Base-by-base conservation (phyloP, 2,113 vertebrate genomes). In the Lontra canadensis region DNA sequence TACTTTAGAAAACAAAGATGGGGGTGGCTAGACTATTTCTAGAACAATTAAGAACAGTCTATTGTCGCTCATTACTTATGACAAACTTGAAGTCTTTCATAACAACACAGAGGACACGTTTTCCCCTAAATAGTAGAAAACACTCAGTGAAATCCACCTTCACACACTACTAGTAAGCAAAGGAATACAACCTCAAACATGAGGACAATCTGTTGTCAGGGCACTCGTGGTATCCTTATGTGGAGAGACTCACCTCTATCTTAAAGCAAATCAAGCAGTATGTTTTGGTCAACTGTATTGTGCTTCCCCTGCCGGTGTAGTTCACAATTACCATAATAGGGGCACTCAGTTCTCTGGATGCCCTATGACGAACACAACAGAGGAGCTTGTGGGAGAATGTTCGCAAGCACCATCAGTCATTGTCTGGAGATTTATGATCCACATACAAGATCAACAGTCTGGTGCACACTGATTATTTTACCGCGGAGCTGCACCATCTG, bases 401-500 rank as follows among this genome's bases (percentile, higher is more conserved):
- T 91, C 67, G 59, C 80, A 63, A 82, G 74, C 44, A 69, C 34
- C 79, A 81, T 88, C 49, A 69, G 55, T 57, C 74, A 83, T 39
- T 90, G 55, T 88, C 94, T 84, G 15, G n/a, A 87, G 83, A 96
- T 78, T 92, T 88, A 81, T 55, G 93, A 92, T 85, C 59, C 10
- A 0, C 52, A 25, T 23, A 20, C 39, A 74, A 84, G 69, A 97
- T 65, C 80, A 88, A 78, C 69, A 59, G 81, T 88, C 96, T 97
- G 74, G 34, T 52, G 36, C 1, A 0, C 36, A 65, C 49, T 92
- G 93, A 95, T 95, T 88, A 76, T 94, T 92, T 93, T 82, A 85
- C 44, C 97, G 88, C 57, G 93, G 78, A 84, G 11, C 23, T 26
- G 52, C 25, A 94, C 78, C 81, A 97, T 85, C 85, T 97, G 59